Evolutionary conservation across 2,888 invertebrate species (phyloP).

Genomic region (Meghimatium bilineatum): DNA sequence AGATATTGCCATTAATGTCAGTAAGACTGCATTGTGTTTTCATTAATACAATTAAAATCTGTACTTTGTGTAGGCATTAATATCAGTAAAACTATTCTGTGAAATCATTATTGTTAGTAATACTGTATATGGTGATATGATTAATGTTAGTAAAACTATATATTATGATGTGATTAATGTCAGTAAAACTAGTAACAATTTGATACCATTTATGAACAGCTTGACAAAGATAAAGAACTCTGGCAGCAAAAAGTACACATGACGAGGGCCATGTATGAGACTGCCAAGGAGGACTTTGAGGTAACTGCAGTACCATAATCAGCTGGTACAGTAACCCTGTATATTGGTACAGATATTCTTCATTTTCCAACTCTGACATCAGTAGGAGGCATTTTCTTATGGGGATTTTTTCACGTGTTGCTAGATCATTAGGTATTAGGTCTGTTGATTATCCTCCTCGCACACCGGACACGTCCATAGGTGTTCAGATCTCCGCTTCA

Average conservation of each 20-base stretch:
- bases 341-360: no score
- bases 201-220: constrained; percentile 80
- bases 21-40: not conserved
- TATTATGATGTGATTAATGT: not conserved
- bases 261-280: constrained; percentile 85
- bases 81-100: not conserved
- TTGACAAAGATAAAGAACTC: constrained; percentile 89
- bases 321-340: not conserved
- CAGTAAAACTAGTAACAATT: not conserved
- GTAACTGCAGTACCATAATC: no score
- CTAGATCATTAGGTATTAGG: no score
- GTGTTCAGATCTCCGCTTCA: no score
- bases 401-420: no score
- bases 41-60: not conserved
- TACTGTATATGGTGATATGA: not conserved
- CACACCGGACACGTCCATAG: no score
- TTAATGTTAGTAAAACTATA: not conserved
- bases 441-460: no score
- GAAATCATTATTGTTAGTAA: not conserved
- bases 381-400: no score
- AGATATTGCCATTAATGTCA: not conserved
- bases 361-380: no score
- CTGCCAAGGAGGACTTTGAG: constrained; percentile 68
- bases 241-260: constrained; percentile 87
- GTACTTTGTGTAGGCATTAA: no score